A percentile compares a stretch with the other conserved stretches of the same genome.
phyloP scores from a whole-genome alignment of 2,888 invertebrate genomes.

The Caenorhabditis zanzibari region DNA sequence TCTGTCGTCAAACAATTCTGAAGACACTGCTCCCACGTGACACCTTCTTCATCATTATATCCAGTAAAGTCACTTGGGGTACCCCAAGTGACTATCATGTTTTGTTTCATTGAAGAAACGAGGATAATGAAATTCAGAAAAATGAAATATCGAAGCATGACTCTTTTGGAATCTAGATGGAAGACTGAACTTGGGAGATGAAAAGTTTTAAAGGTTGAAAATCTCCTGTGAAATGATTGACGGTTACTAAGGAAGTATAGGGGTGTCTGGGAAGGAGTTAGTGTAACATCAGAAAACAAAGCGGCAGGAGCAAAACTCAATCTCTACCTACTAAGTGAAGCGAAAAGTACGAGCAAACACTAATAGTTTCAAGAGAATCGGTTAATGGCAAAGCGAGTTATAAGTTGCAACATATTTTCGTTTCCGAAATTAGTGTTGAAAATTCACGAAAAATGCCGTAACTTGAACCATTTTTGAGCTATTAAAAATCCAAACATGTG shows the following conservation, averaged over 20 bases:
- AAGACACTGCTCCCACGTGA: neutral
- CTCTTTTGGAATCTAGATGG: neutral
- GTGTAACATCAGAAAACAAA: too few relatives aligned
- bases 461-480: too few relatives aligned
- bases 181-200: neutral
- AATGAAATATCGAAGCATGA: neutral
- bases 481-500: too few relatives aligned
- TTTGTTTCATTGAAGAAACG: neutral
- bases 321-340: too few relatives aligned
- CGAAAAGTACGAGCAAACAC: too few relatives aligned
- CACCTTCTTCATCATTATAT: neutral
- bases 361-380: too few relatives aligned
- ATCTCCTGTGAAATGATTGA: neutral
- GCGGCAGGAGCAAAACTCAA: too few relatives aligned
- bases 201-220: neutral
- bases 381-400: too few relatives aligned
- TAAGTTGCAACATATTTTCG: too few relatives aligned
- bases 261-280: neutral
- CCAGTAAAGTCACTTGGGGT: neutral
- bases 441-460: too few relatives aligned
- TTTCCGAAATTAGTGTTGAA: too few relatives aligned
- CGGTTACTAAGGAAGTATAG: neutral
- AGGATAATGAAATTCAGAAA: neutral
- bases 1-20: neutral
- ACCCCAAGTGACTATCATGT: neutral